Evolutionary conservation across 2,113 vertebrate species (phyloP).

Genomic region (Dicrurus megarhynchus): DNA sequence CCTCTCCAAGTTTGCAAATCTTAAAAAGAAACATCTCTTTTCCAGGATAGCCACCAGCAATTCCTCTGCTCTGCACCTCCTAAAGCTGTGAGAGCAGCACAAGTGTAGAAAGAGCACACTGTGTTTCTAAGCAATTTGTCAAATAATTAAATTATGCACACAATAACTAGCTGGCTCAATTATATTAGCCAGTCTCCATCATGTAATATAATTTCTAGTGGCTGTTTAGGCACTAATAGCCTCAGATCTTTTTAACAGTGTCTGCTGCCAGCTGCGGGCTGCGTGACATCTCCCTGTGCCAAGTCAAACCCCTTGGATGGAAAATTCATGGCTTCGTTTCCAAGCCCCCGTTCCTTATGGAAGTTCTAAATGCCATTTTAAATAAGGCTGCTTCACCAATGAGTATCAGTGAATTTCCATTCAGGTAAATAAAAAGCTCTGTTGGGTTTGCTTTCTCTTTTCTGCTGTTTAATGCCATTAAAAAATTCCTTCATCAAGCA

Average conservation of each 20-base stretch:
- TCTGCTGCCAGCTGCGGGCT: slow-evolving; percentile 47
- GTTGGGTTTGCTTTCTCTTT: not conserved
- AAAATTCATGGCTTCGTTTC: slow-evolving; percentile 30
- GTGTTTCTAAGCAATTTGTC: slow-evolving; percentile 63
- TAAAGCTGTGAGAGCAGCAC: not conserved
- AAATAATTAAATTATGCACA: slow-evolving; percentile 70
- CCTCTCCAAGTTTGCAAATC: not conserved
- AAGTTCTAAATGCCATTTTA: not conserved
- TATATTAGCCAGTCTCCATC: slow-evolving; percentile 64
- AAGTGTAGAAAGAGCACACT: slow-evolving; percentile 12
- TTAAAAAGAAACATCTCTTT: not conserved
- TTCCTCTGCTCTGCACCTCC: not conserved
- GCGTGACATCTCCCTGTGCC: slow-evolving; percentile 35
- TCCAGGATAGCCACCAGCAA: not conserved
- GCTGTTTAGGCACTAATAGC: slow-evolving; percentile 65
- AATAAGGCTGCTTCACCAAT: not conserved
- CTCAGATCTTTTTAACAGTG: slow-evolving; percentile 60
- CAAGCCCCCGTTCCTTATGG: not conserved
- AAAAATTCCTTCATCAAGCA: not conserved
- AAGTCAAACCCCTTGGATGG: slow-evolving; percentile 43
- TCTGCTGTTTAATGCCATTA: not conserved
- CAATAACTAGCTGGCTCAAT: slow-evolving; percentile 67
- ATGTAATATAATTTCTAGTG: slow-evolving; percentile 66
- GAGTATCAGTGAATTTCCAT: not conserved
- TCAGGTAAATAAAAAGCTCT: not conserved